phyloP scores from a whole-genome alignment of 2,888 invertebrate species.

The Cheilosia vulpina region DNA sequence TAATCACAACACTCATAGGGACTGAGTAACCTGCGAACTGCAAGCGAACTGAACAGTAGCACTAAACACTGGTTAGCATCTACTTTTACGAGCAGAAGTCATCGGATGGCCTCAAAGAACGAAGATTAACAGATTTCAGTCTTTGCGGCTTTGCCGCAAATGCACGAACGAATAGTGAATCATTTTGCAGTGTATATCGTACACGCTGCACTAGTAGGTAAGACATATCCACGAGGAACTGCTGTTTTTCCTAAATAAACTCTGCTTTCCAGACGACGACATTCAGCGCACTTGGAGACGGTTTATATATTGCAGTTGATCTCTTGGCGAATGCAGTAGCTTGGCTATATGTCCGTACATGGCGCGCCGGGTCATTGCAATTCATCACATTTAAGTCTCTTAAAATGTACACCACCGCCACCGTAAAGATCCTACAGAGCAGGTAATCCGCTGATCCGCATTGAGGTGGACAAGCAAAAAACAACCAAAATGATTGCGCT shows the following conservation, averaged over 20 bases:
- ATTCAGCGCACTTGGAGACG: constrained; percentile 52
- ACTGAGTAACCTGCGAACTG: constrained; percentile 29
- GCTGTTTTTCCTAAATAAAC: constrained; percentile 31
- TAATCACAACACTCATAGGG: constrained; percentile 7
- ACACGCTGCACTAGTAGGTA: constrained; percentile 50
- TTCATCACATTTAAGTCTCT: constrained; percentile 74
- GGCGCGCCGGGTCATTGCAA: constrained; percentile 69
- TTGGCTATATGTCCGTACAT: constrained; percentile 17
- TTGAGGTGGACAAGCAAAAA: constrained; percentile 14
- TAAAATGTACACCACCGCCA: constrained; percentile 69
- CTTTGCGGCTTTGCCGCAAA: constrained; percentile 68
- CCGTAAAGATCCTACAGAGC: constrained; percentile 57
- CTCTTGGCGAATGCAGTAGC: constrained; percentile 46
- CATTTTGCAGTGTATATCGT: constrained; percentile 51
- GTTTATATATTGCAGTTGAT: constrained; percentile 52
- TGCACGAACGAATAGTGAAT: constrained; percentile 57
- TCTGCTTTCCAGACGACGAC: constrained; percentile 25
- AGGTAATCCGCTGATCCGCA: constrained; percentile 57
- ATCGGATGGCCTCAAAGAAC: constrained; percentile 71
- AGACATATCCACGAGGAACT: constrained; percentile 37
- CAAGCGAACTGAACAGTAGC: constrained; percentile 62
- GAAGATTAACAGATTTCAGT: constrained; percentile 68
- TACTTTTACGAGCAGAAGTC: constrained; percentile 56
- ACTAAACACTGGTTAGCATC: constrained; percentile 64
- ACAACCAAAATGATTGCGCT: constrained; percentile 66